Percentiles rank a stretch among this genome's conserved stretches.
These are phyloP conservation scores for Noctua pronuba DNA, from an alignment of 2,888 invertebrate genomes.

Conservation along the genomic window DNA sequence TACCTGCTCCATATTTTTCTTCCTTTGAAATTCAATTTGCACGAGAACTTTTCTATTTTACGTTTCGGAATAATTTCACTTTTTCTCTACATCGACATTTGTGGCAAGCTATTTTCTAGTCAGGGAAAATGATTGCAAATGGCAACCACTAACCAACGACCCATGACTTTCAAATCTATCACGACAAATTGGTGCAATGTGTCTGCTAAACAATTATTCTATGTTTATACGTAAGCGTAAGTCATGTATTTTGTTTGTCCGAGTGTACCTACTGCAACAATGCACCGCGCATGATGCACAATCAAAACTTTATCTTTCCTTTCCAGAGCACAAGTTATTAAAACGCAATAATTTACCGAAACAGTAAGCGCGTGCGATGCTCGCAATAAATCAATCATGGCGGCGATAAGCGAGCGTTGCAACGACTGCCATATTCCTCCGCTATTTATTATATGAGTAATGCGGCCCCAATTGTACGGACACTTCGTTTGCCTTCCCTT, in stretches of 20 bases:
- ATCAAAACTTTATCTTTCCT: slow-evolving; percentile 25
- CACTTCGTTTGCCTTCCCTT: slow-evolving; percentile 27
- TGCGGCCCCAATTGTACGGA: slow-evolving; percentile 35
- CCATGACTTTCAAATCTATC: background rate
- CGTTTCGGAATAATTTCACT: slow-evolving; percentile 8
- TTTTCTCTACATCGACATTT: background rate
- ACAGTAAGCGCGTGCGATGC: slow-evolving; percentile 36
- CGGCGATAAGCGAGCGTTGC: slow-evolving; percentile 50
- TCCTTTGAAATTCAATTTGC: slow-evolving; percentile 44
- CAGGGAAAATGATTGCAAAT: background rate
- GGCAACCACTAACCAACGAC: too few relatives aligned
- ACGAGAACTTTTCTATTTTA: slow-evolving; percentile 5
- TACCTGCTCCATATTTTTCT: slow-evolving; percentile 25
- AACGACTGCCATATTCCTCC: slow-evolving; percentile 37
- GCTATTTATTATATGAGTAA: slow-evolving; percentile 54
- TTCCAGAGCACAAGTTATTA: slow-evolving; percentile 39
- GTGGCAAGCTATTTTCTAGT: background rate
- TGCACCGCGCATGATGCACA: background rate
- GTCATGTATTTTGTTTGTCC: background rate
- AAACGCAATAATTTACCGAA: slow-evolving; percentile 46
- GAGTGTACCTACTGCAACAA: background rate
- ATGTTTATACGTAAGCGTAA: background rate
- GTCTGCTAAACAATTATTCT: background rate
- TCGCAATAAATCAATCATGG: slow-evolving; percentile 61
- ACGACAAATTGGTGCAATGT: background rate